Conservation (phyloP, 1,140 invertebrate genomes). For the Drosophila tristis region DNA sequence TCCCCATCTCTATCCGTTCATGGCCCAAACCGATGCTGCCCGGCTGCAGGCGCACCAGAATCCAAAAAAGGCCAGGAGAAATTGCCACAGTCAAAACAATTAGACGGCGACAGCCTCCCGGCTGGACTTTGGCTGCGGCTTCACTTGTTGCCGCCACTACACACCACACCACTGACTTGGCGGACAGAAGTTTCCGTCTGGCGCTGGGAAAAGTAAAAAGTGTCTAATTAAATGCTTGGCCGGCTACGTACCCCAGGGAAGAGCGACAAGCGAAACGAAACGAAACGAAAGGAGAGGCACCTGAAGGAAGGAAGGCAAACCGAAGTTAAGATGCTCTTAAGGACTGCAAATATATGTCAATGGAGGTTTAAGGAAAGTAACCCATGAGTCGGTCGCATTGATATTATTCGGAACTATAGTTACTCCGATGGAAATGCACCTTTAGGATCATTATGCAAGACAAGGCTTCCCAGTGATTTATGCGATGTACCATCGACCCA, state of each 20-base stretch:
- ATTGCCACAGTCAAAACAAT: constrained; percentile 75
- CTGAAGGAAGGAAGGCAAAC: not conserved
- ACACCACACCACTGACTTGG: too few species aligned
- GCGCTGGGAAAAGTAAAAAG: constrained; percentile 65
- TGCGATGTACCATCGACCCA: constrained; percentile 3
- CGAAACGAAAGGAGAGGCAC: constrained; percentile 1
- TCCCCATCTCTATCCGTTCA: not conserved
- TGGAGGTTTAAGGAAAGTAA: not conserved
- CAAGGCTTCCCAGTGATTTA: not conserved
- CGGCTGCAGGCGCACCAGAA: constrained; percentile 3
- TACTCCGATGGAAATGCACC: too few species aligned
- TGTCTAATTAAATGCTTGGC: constrained; percentile 63
- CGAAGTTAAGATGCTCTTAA: not conserved
- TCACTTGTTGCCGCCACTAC: constrained; percentile 58
- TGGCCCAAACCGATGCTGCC: constrained; percentile 2
- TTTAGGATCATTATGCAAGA: too few species aligned
- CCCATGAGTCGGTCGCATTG: too few species aligned
- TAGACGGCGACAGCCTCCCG: constrained; percentile 41
- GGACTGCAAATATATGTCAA: not conserved
- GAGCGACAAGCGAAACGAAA: constrained; percentile 7
- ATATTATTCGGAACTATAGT: too few species aligned
- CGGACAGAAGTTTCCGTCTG: constrained; percentile 29
- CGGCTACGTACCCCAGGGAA: constrained; percentile 28
- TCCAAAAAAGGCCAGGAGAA: constrained; percentile 69
- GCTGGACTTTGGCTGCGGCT: constrained; percentile 26